Base-by-base conservation (phyloP, 2,888 invertebrate genomes). In the Lagria hirta region DNA sequence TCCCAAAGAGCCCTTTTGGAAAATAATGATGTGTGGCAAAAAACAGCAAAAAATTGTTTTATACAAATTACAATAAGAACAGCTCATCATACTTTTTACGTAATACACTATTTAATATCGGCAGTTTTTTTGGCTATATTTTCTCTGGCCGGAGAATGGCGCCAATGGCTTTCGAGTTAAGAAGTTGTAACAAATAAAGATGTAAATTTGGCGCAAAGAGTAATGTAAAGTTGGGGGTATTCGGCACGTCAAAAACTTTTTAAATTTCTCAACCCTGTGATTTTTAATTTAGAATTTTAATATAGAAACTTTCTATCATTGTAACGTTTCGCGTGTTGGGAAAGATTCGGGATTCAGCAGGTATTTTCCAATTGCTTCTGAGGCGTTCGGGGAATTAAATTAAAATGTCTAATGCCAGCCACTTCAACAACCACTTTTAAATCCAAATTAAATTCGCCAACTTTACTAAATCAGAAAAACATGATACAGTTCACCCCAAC, bases 201-300 rank as follows among this genome's bases (percentile, higher is more conserved):
- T 36, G 43, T 43, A 43, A 43, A 43, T 43, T 28, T 18, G 24
- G 26, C 28, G 15, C n/a, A n/a, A n/a, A n/a, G n/a, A 30, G 35
- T 35, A 42, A 42, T 37, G 35, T 36, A 23, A 43, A 43, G 32
- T 37, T 37, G 36, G 32, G n/a, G n/a, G 20, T 43, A 20, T 22
- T 17, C 30, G 28, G n/a, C n/a, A n/a, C 18, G 5, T 32, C 29
- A 16, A 21, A 33, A 44, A 44, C 44, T 44, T 44, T 41, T 38
- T 44, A 44, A 44, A 44, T 38, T 44, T 43, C 26, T 29, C 30
- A 22, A 37, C 35, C 10, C 28, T 38, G 44, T 38, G 44, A 44
- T 44, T 44, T 44, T 44, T 44, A 44, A 44, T 44, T 44, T 44
- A 38, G 38, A 44, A 44, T 37, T 44, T 44, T 44, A 44, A 44